Percentiles rank a stretch among this genome's conserved stretches.
Conservation (phyloP, 2,888 invertebrate genomes). For the Drosophila cracens region DNA sequence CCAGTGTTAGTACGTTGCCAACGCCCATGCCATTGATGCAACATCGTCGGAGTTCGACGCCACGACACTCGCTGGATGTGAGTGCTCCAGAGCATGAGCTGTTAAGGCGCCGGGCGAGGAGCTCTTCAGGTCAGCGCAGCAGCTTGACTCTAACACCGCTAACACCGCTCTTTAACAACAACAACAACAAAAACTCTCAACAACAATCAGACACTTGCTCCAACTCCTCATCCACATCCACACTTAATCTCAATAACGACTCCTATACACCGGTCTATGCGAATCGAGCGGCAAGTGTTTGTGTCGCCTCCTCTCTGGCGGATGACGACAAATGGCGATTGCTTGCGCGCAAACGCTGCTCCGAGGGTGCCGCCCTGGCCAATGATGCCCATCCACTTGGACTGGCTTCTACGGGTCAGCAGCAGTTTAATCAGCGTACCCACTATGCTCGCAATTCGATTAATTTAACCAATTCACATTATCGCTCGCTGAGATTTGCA, state of each 20-base stretch:
- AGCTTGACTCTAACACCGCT: conserved; percentile 82
- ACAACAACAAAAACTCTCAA: conserved; percentile 8
- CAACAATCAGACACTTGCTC: conserved; percentile 55
- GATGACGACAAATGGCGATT: conserved; percentile 85
- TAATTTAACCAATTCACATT: conserved; percentile 83
- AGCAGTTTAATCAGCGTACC: conserved; percentile 77
- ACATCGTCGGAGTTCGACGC: conserved; percentile 81
- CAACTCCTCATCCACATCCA: conserved; percentile 46
- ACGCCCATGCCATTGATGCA: conserved; percentile 83
- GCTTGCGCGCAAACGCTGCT: conserved; percentile 83
- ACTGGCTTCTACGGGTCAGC: conserved; percentile 36
- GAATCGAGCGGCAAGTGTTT: conserved; percentile 82
- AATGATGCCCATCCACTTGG: conserved; percentile 11
- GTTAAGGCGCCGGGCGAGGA: conserved; percentile 68
- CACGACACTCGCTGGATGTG: conserved; percentile 76
- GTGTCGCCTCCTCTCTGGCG: conserved; percentile 72
- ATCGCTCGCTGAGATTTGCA: conserved; percentile 84
- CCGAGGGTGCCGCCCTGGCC: conserved; percentile 73
- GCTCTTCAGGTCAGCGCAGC: conserved; percentile 82
- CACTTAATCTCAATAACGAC: conserved; percentile 59
- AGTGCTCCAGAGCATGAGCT: conserved; percentile 67
- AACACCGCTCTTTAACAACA: conserved; percentile 80
- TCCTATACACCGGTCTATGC: conserved; percentile 84
- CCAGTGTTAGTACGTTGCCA: conserved; percentile 71
- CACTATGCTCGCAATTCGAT: conserved; percentile 84